A percentile compares a stretch with the other conserved stretches of the same genome.
phyloP scores from a whole-genome alignment of 2,797 vertebrate species.

The Calcarius lapponicus region DNA sequence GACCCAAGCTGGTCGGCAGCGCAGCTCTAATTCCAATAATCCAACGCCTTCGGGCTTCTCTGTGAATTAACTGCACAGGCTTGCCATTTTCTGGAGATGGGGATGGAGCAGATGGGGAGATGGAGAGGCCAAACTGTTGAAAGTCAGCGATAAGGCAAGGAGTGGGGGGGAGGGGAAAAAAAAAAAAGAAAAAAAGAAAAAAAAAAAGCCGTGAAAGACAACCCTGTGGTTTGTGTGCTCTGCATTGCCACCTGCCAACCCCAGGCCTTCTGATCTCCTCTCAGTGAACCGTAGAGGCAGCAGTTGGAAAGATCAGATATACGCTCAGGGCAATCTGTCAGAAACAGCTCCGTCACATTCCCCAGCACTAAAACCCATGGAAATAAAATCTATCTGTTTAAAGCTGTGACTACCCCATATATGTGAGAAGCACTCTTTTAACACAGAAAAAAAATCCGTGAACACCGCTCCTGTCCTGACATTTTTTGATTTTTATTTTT shows the following conservation, averaged over 20 bases:
- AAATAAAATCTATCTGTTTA: slow-evolving; percentile 5
- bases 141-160: not conserved
- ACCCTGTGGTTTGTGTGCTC: slow-evolving; percentile 14
- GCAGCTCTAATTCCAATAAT: not conserved
- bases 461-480: rapidly evolving
- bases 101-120: slow-evolving; percentile 49
- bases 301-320: slow-evolving; percentile 56
- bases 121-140: slow-evolving; percentile 13
- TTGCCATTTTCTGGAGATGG: slow-evolving; percentile 4
- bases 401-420: not conserved
- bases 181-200: too few species aligned
- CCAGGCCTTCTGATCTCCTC: slow-evolving; percentile 55
- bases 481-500: rapidly evolving
- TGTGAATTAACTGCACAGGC: not conserved
- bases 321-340: slow-evolving; percentile 50
- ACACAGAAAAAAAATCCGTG: not conserved
- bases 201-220: not conserved
- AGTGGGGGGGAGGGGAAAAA: rapidly evolving
- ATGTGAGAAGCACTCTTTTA: not conserved
- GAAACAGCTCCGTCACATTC: slow-evolving; percentile 34
- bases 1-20: rapidly evolving
- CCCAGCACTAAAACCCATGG: not conserved
- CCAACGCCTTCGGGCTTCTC: not conserved
- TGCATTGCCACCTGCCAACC: slow-evolving; percentile 26
- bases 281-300: not conserved